Conservation (phyloP, 2,113 vertebrate species). For the Herpetotheres cachinnans region DNA sequence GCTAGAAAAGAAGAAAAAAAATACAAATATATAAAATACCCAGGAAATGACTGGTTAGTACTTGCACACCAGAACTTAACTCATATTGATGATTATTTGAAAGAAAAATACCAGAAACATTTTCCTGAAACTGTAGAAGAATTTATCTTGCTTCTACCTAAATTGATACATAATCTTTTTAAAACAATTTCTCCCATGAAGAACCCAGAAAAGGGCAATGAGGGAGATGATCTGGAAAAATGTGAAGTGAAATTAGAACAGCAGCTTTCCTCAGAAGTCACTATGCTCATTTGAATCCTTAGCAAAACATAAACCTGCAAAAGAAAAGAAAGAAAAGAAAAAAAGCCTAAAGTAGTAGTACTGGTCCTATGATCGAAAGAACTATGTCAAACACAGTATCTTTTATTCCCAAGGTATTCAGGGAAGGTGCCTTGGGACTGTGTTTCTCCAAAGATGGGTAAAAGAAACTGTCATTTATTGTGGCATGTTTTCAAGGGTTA, state of each 20-base stretch:
- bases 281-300: neutral
- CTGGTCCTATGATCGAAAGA: neutral
- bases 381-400: neutral
- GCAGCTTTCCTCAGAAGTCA: neutral
- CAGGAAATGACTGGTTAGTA: neutral
- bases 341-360: neutral
- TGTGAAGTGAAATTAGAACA: constrained; percentile 3
- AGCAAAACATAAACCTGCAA: neutral
- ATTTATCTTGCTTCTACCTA: constrained; percentile 19
- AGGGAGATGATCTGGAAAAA: constrained; percentile 5
- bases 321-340: neutral
- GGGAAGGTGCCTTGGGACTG: neutral
- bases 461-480: neutral
- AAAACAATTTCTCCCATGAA: neutral
- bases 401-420: constrained; percentile 1
- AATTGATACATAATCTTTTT: constrained; percentile 11
- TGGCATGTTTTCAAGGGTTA: neutral
- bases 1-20: neutral
- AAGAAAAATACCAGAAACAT: neutral
- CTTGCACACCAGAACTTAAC: neutral
- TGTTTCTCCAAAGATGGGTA: neutral
- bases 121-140: neutral
- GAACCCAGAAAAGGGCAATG: constrained; percentile 7
- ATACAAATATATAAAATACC: neutral
- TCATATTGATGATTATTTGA: neutral